A percentile compares a stretch with the other conserved stretches of the same genome.
Evolutionary conservation across 2,888 invertebrate species (phyloP).

Genomic region (Esperia sulphurella): DNA sequence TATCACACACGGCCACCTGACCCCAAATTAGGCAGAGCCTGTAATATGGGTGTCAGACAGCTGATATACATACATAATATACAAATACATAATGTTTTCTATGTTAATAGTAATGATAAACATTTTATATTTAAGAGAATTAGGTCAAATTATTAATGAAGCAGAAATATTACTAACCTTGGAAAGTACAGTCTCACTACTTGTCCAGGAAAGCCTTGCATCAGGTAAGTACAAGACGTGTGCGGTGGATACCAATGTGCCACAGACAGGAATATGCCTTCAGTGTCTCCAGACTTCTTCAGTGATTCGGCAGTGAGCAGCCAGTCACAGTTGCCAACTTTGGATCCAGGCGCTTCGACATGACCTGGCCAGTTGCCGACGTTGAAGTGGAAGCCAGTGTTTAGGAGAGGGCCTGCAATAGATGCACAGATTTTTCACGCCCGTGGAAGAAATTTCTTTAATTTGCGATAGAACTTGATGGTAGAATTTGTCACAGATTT

Average conservation of each 20-base stretch:
- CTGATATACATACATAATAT: too few species aligned
- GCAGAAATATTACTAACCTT: too few species aligned
- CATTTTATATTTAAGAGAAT: too few species aligned
- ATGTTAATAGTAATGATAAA: too few species aligned
- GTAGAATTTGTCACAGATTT: too few species aligned
- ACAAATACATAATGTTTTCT: too few species aligned
- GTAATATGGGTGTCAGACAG: too few species aligned
- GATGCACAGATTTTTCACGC: too few species aligned
- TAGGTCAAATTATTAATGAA: not conserved
- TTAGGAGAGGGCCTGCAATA: conserved; percentile 86
- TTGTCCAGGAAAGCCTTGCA: conserved; percentile 91
- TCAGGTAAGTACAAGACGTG: conserved; percentile 94
- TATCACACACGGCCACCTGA: too few species aligned
- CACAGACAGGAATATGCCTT: conserved; percentile 93
- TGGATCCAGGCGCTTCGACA: conserved; percentile 92
- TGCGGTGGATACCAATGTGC: conserved; percentile 97
- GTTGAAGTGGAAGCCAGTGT: conserved; percentile 96
- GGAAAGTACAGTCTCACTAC: conserved; percentile 94
- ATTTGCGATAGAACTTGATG: too few species aligned
- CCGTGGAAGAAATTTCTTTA: too few species aligned
- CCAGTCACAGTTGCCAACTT: conserved; percentile 94
- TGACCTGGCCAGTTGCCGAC: conserved; percentile 97
- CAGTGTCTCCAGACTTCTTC: conserved; percentile 87
- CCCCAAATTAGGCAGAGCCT: too few species aligned
- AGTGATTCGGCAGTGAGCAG: conserved; percentile 90